Evolutionary conservation across 2,113 vertebrate species (phyloP).

Genomic region (Esox niger): DNA sequence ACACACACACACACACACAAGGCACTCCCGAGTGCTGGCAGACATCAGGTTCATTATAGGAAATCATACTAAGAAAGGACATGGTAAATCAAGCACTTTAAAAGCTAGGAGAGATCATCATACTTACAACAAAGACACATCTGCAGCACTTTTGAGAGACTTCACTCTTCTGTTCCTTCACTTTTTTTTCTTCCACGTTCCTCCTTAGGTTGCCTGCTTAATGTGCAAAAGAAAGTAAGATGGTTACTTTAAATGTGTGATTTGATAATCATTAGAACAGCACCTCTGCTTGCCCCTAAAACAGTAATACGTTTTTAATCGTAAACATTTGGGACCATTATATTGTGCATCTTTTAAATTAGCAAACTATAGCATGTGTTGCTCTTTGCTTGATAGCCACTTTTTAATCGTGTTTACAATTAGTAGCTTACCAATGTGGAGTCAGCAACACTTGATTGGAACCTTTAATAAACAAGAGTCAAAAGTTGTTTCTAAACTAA

Average conservation of each 20-base stretch:
- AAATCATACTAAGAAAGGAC: not conserved
- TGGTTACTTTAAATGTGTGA: not conserved
- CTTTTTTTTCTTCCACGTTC: too few species aligned
- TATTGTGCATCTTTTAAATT: constrained; percentile 59
- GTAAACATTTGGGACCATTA: constrained; percentile 47
- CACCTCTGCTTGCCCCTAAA: constrained; percentile 34
- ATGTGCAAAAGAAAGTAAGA: not conserved
- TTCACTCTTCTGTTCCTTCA: too few species aligned
- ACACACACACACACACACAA: too few species aligned
- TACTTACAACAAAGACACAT: not conserved
- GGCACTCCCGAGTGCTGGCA: too few species aligned
- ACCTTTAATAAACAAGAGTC: constrained; percentile 43
- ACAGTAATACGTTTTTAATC: constrained; percentile 28
- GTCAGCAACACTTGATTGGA: constrained; percentile 70
- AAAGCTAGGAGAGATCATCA: not conserved
- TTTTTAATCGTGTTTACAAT: constrained; percentile 79
- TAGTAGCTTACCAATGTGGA: constrained; percentile 67
- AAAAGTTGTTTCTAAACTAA: constrained; percentile 1
- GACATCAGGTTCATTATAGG: not conserved
- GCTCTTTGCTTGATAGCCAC: constrained; percentile 67
- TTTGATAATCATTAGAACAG: constrained; percentile 49
- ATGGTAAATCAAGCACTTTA: not conserved
- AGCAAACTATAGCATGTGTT: constrained; percentile 43
- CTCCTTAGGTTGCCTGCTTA: too few species aligned
- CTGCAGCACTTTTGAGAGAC: too few species aligned